Conservation (phyloP, 2,888 invertebrate species). For the Norana najaformis region DNA sequence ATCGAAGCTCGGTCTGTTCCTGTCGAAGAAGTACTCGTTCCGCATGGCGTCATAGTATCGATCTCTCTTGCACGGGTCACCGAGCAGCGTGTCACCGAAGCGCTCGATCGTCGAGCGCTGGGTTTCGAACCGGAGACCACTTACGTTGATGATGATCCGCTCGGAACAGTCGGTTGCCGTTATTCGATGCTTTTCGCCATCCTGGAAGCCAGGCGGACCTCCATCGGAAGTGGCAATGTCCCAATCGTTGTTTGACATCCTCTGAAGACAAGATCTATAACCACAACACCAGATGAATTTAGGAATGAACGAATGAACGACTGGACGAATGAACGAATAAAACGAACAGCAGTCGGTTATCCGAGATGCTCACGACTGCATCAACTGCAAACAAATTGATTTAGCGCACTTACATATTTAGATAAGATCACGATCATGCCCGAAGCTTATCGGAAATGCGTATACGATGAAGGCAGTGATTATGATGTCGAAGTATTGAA, state of each 20-base stretch:
- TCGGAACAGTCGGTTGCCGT: constrained; percentile 17
- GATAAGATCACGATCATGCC: too few relatives aligned
- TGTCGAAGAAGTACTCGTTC: constrained; percentile 99
- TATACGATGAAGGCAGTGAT: too few relatives aligned
- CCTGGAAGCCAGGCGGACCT: background rate
- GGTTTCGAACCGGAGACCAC: constrained; percentile 37
- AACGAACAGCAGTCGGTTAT: too few relatives aligned
- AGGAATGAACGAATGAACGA: too few relatives aligned
- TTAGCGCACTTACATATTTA: too few relatives aligned
- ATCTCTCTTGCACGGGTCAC: constrained; percentile 77
- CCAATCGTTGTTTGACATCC: background rate
- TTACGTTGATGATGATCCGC: constrained; percentile 36
- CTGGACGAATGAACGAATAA: too few relatives aligned
- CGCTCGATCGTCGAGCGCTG: constrained; percentile 35
- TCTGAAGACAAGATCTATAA: background rate
- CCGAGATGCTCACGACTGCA: too few relatives aligned
- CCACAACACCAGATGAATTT: background rate
- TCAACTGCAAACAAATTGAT: too few relatives aligned
- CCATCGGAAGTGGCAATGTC: background rate
- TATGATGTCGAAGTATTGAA: too few relatives aligned
- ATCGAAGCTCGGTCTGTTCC: constrained; percentile 98
- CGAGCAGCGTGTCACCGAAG: constrained; percentile 70
- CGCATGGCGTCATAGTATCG: constrained; percentile 95
- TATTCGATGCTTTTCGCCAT: background rate
- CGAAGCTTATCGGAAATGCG: too few relatives aligned